Conservation (phyloP, 2,113 vertebrate genomes). For the Notiomystis cincta region DNA sequence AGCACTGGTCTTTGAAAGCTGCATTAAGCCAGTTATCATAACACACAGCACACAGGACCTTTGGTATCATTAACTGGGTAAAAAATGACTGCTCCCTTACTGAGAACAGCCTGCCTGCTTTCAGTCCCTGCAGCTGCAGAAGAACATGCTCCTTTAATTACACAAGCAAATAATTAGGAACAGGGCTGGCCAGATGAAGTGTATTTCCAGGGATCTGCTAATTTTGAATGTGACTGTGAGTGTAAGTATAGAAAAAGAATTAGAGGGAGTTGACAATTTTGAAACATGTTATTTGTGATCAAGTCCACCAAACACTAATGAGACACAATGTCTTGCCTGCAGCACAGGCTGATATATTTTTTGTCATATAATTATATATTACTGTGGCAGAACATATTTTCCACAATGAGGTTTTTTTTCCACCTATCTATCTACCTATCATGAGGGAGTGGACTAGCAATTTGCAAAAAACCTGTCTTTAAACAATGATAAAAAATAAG, state of each 20-base stretch:
- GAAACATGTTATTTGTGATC: constrained; percentile 36
- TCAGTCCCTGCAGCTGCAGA: neutral
- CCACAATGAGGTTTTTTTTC: neutral
- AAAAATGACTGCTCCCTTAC: neutral
- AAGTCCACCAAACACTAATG: constrained; percentile 34
- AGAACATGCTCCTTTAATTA: neutral
- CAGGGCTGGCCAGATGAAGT: neutral
- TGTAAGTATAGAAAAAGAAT: neutral
- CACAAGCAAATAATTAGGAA: neutral
- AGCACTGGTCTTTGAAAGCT: neutral
- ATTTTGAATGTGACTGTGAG: neutral
- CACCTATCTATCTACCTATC: constrained; percentile 1
- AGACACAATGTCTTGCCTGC: constrained; percentile 6
- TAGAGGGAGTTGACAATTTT: neutral
- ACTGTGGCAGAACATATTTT: neutral
- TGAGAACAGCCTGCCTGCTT: neutral
- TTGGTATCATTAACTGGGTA: neutral
- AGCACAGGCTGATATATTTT: constrained; percentile 10
- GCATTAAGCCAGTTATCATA: neutral
- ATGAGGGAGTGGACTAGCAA: neutral
- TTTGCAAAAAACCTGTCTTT: constrained; percentile 5
- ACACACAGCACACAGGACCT: neutral
- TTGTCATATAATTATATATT: constrained; percentile 33
- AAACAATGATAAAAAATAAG: neutral
- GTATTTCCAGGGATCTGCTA: neutral